Evolutionary conservation across 2,888 invertebrate genomes (phyloP), one percentile per base, ranked within the genome.

Genomic region (Apotomis betuletana): DNA sequence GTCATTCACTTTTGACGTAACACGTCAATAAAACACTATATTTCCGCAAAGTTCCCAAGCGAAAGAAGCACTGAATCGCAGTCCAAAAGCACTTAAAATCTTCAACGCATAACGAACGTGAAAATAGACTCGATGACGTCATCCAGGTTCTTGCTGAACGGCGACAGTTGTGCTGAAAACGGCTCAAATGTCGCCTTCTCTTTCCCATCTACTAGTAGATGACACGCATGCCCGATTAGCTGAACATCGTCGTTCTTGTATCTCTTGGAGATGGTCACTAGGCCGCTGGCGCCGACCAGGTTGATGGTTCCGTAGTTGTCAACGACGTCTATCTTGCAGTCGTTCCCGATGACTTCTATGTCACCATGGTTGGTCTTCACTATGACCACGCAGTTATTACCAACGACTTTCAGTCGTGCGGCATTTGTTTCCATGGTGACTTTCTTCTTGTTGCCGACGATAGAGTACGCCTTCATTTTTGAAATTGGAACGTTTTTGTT

Each of bases 361-460:
- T 91, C 87, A 0, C 93, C 93, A 10, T 87, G 86, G 76, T 93
- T 93, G 70, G 77, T 81, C 3, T 85, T 78, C 5, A 93, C 91
- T 51, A 85, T 79, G 44, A 92, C 81, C 61, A 91, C 90, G 76
- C 93, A 92, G 75, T 86, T 86, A 78, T 92, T 93, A 0, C 92
- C 92, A 60, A 93, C 88, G 5, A 93, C 87, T 82, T 90, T 92
- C 15, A 93, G 79, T 5, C 84, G 84, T 0, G 90, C 85, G 10
- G 83, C 84, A 74, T 92, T 92, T 12, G 79, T 82, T 73, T 91
- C 91, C 91, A 92, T 91, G 46, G 92, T 92, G 74, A 93, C 92
- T 80, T 91, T 93, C 86, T 92, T 93, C 83, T 92, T 93, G 83
- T 93, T 91, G 36, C 92, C 92, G 73, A 93, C 85, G 49, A 93